Conservation (phyloP, 2,888 invertebrate genomes). For the Automeris io region DNA sequence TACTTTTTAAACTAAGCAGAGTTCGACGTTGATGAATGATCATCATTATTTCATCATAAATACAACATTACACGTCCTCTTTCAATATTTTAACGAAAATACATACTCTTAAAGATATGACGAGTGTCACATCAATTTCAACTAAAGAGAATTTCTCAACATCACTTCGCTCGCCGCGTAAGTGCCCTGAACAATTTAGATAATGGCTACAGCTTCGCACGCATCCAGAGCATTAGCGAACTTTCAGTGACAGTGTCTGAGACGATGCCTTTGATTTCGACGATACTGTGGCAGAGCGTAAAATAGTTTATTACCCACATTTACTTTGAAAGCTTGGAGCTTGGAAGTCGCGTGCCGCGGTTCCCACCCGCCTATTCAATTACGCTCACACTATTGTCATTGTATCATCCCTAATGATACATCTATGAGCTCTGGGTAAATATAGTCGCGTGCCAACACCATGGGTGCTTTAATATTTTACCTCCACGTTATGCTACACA, state of each 20-base stretch:
- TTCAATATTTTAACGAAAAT: too few relatives aligned
- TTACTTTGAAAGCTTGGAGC: constrained; percentile 35
- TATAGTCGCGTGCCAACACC: constrained; percentile 65
- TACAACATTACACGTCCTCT: constrained; percentile 21
- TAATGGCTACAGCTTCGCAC: constrained; percentile 51
- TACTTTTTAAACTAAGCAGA: too few relatives aligned
- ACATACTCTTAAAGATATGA: constrained; percentile 25
- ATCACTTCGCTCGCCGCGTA: constrained; percentile 31
- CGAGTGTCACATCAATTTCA: constrained; percentile 25
- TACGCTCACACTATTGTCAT: constrained; percentile 59
- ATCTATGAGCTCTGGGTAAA: constrained; percentile 62
- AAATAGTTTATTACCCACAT: constrained; percentile 57
- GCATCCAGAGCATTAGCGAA: constrained; percentile 39
- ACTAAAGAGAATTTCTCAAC: constrained; percentile 34
- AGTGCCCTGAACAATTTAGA: constrained; percentile 67
- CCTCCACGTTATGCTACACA: constrained; percentile 40
- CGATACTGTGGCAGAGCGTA: constrained; percentile 44
- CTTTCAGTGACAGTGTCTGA: constrained; percentile 39
- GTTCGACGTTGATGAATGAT: too few relatives aligned
- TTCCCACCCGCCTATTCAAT: constrained; percentile 71
- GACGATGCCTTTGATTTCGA: constrained; percentile 43
- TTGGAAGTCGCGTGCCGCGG: constrained; percentile 56
- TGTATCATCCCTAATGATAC: constrained; percentile 63
- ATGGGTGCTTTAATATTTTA: constrained; percentile 64
- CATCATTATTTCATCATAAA: not conserved